phyloP scores from a whole-genome alignment of 2,113 vertebrate species.

The Gobiocypris rarus region DNA sequence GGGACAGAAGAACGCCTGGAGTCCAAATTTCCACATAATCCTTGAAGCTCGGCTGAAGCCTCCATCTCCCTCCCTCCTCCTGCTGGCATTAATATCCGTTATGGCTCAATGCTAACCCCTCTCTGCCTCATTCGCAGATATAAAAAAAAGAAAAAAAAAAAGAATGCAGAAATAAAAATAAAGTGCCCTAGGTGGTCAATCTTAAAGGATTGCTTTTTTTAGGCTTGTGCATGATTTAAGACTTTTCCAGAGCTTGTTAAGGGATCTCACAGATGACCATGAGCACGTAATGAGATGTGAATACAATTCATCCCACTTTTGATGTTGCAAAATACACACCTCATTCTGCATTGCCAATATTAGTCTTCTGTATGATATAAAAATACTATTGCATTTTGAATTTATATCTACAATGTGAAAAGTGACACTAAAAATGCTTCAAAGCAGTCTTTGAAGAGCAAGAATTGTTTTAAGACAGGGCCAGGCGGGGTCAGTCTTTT shows the following conservation, averaged over 20 bases:
- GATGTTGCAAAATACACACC: slow-evolving; percentile 25
- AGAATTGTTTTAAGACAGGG: neutral
- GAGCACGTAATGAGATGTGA: slow-evolving; percentile 43
- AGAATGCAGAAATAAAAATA: slow-evolving; percentile 36
- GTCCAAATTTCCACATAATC: slow-evolving; percentile 56
- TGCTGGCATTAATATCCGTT: slow-evolving; percentile 60
- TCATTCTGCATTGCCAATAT: neutral
- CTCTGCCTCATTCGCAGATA: slow-evolving; percentile 37
- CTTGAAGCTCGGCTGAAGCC: slow-evolving; percentile 51
- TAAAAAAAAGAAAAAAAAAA: slow-evolving; percentile 37
- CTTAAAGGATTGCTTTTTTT: slow-evolving; percentile 22
- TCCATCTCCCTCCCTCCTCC: slow-evolving; percentile 43
- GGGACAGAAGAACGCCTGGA: slow-evolving; percentile 42
- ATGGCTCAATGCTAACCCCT: slow-evolving; percentile 47
- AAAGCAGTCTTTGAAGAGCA: slow-evolving; percentile 18
- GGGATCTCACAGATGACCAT: slow-evolving; percentile 28
- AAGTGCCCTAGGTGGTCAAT: slow-evolving; percentile 50
- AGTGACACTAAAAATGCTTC: neutral
- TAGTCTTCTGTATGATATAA: neutral
- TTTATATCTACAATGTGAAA: neutral
- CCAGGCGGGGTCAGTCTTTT: neutral
- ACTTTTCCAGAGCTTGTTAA: slow-evolving; percentile 42
- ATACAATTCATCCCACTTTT: neutral
- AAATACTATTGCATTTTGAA: neutral
- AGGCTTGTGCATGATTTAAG: slow-evolving; percentile 44